Evolutionary conservation across 2,113 vertebrate genomes (phyloP), one percentile per base, ranked within the genome.

Genomic region (Poicephalus meyeri): DNA sequence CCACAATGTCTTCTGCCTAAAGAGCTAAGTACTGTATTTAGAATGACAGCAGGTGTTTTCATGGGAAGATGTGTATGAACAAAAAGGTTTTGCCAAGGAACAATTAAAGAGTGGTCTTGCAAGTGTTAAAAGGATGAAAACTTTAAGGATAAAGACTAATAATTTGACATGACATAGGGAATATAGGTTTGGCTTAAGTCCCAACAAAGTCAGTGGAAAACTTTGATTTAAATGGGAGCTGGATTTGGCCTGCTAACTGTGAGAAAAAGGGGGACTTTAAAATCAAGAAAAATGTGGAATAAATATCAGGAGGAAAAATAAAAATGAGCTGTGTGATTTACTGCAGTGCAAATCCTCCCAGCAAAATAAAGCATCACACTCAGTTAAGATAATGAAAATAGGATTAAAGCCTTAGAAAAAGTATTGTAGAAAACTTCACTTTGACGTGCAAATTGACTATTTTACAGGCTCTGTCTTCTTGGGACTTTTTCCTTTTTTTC

Each of bases 1-100:
- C 65, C 33, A 61, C 33, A 60, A 50, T 42, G 7, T 80, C 66
- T 92, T 95, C 58, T 26, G 52, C 0, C 2, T 64, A 7, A 70
- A 52, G n/a, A 66, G 17, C 17, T 85, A 87, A 92, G 78, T 80
- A 41, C 41, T 77, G 35, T 37, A 74, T 76, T 79, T 93, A 93
- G 77, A 65, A n/a, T 81, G 83, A 91, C 94, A 97, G 88, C 55
- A 82, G 58, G 47, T 95, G 70, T 72, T 92, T 95, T 88, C 68
- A 86, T 2, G 3, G 31, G 39, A 73, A 73, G 70, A 72, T 60
- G 25, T 72, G 7, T 49, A 37, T 29, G 66, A 82, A 65, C 20
- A 92, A 74, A 94, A 55, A 73, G 11, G 10, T 12, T 92, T 92
- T 93, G 17, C 61, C 56, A 81, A 87, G 41, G 21, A 88, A 47